Percentiles rank a stretch among this genome's conserved stretches.
phyloP scores from a whole-genome alignment of 92 coral and sea anemone genomes.

The Chrysogorgia sp. region DNA sequence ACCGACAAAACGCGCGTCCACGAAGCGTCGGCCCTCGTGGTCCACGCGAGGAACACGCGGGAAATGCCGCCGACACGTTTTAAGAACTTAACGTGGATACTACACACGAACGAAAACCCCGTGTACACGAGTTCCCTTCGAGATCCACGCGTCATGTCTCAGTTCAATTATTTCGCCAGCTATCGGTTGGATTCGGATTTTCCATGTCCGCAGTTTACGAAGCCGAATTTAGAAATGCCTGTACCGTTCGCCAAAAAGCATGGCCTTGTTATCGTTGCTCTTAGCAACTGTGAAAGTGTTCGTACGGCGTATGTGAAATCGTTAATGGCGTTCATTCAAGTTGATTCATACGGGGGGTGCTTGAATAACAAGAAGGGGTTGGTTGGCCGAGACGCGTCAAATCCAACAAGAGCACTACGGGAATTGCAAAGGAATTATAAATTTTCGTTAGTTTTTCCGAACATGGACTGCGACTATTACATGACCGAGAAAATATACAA shows the following conservation, averaged over 20 bases:
- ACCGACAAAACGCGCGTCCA: constrained; percentile 73
- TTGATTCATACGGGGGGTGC: constrained; percentile 87
- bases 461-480: constrained; percentile 93
- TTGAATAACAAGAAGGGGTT: constrained; percentile 78
- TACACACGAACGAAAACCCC: constrained; percentile 95
- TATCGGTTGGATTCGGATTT: constrained; percentile 96
- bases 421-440: constrained; percentile 83
- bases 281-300: constrained; percentile 91
- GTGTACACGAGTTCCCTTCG: constrained; percentile 83
- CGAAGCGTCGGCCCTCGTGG: constrained; percentile 95
- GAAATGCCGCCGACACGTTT: constrained; percentile 75
- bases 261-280: constrained; percentile 77
- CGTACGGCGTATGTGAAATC: constrained; percentile 82
- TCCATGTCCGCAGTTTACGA: constrained; percentile 87
- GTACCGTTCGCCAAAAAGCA: constrained; percentile 73
- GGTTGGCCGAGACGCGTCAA: constrained; percentile 50
- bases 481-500: constrained; percentile 87
- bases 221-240: constrained; percentile 79
- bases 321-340: constrained; percentile 77
- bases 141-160: constrained; percentile 71
- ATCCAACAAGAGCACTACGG: constrained; percentile 65
- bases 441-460: constrained; percentile 87
- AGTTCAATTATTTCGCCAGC: constrained; percentile 78
- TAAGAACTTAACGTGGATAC: constrained; percentile 93
- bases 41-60: constrained; percentile 89